phyloP scores from a whole-genome alignment of 2,113 vertebrate species.

The Ciconia maguari region DNA sequence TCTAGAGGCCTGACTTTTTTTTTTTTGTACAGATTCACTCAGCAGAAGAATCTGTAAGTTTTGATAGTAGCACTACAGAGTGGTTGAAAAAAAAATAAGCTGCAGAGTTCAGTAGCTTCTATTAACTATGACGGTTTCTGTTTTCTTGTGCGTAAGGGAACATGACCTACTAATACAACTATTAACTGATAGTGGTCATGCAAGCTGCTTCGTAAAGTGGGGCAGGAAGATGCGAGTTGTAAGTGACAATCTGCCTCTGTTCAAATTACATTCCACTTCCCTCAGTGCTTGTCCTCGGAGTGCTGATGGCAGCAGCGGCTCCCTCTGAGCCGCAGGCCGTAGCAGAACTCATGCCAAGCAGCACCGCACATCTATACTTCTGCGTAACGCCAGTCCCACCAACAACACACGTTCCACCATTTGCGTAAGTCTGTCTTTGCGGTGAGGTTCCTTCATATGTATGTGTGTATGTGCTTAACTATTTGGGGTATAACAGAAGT shows the following conservation, averaged over 20 bases:
- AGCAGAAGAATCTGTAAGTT: neutral
- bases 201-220: neutral
- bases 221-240: neutral
- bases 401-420: rapidly evolving
- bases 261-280: neutral
- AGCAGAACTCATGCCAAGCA: neutral
- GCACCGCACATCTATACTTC: rapidly evolving
- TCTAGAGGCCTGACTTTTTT: neutral
- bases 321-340: neutral
- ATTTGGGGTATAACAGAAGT: neutral
- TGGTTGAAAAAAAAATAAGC: neutral
- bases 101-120: neutral
- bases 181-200: neutral
- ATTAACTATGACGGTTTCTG: neutral
- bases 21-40: neutral
- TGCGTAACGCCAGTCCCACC: neutral
- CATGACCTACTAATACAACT: neutral
- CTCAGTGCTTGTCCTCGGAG: neutral
- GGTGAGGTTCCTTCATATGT: neutral
- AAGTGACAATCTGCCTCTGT: neutral
- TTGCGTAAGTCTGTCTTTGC: rapidly evolving
- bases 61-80: neutral
- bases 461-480: no score
- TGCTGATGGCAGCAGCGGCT: neutral
- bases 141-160: neutral